phyloP scores from a whole-genome alignment of 2,888 invertebrate genomes.

The Plagiodera versicolora region DNA sequence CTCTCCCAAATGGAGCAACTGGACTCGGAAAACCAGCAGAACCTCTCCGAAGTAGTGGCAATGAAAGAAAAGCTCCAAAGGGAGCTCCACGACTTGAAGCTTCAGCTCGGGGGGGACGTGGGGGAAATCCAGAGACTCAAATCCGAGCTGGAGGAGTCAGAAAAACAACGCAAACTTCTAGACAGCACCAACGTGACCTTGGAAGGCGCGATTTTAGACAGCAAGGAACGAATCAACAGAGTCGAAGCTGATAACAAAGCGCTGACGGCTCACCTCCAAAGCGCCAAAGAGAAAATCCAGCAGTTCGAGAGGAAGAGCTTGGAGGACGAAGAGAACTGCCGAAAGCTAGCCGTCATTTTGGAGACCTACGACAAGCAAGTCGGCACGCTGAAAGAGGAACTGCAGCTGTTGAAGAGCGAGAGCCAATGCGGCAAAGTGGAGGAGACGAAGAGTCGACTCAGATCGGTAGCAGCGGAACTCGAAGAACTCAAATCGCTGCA shows the following conservation, averaged over 20 bases:
- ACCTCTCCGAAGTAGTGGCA: conserved; percentile 47
- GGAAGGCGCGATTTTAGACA: conserved; percentile 43
- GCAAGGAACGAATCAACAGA: conserved; percentile 40
- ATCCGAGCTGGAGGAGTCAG: conserved; percentile 42
- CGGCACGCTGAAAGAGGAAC: conserved; percentile 45
- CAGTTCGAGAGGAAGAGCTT: conserved; percentile 36
- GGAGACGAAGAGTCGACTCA: conserved; percentile 6
- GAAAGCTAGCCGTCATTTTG: conserved; percentile 38
- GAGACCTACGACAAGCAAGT: conserved; percentile 43
- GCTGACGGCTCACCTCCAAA: conserved; percentile 41
- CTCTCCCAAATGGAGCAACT: conserved; percentile 41
- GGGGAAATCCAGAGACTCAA: conserved; percentile 34
- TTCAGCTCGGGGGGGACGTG: too few species aligned
- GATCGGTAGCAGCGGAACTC: conserved; percentile 12
- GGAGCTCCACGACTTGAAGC: conserved; percentile 23
- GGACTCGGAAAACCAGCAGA: conserved; percentile 52
- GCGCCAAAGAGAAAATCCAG: conserved; percentile 31
- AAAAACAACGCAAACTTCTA: conserved; percentile 42
- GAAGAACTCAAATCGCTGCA: conserved; percentile 16
- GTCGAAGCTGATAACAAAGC: conserved; percentile 44
- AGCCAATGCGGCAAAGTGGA: conserved; percentile 8
- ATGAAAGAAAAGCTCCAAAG: conserved; percentile 50
- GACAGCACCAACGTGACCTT: conserved; percentile 36
- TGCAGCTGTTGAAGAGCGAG: conserved; percentile 37
- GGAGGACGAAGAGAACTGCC: conserved; percentile 38